phyloP scores from a whole-genome alignment of 2,888 invertebrate species.

The Phortica magna region DNA sequence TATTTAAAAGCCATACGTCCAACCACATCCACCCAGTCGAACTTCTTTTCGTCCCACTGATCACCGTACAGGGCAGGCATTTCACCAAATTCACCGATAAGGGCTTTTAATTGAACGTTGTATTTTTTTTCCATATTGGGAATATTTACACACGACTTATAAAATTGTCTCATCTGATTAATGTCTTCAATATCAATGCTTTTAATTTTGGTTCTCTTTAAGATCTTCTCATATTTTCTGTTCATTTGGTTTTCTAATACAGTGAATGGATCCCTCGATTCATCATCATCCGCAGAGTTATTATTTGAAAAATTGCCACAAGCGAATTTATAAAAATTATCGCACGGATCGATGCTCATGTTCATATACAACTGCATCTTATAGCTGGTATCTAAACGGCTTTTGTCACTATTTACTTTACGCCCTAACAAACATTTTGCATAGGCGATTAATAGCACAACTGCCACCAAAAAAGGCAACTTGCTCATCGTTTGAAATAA shows the following conservation, averaged over 20 bases:
- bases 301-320: conserved; percentile 69
- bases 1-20: conserved; percentile 59
- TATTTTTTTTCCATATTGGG: conserved; percentile 44
- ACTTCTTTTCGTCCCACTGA: conserved; percentile 61
- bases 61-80: conserved; percentile 66
- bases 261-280: conserved; percentile 67
- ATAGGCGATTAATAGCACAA: not conserved
- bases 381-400: conserved; percentile 43
- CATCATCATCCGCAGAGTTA: conserved; percentile 59
- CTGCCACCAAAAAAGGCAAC: not conserved
- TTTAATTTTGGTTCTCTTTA: conserved; percentile 48
- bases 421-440: conserved; percentile 2
- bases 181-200: conserved; percentile 59
- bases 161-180: conserved; percentile 68
- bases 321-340: conserved; percentile 72
- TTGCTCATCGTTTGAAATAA: not conserved
- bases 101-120: conserved; percentile 45
- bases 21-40: conserved; percentile 69
- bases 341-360: conserved; percentile 64
- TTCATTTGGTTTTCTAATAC: conserved; percentile 58
- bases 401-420: conserved; percentile 40
- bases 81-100: conserved; percentile 66
- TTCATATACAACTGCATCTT: conserved; percentile 69
- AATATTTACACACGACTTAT: conserved; percentile 63
- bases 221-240: conserved; percentile 56